Conservation (phyloP, 2,797 vertebrate genomes). For the Rhinella marina region DNA sequence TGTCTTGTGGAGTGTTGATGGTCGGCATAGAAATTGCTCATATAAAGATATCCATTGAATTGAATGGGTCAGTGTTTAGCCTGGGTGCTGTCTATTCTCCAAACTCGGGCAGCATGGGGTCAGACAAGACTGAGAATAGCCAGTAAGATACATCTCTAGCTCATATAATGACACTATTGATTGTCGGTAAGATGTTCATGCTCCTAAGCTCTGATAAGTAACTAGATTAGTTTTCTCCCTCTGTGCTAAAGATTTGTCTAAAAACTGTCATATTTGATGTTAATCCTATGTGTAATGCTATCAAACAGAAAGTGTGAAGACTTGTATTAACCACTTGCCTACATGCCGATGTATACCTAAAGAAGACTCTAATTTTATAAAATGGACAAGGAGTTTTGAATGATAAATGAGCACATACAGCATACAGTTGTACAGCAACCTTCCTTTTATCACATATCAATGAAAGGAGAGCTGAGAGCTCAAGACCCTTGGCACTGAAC, state of each 20-base stretch:
- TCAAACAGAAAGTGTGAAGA: background rate
- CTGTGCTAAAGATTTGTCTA: background rate
- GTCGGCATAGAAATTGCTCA: no score
- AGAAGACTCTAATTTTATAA: no score
- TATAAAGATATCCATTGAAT: no score
- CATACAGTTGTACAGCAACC: background rate
- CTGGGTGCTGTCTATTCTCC: no score
- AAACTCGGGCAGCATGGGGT: no score
- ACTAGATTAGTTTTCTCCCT: background rate
- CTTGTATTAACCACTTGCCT: background rate
- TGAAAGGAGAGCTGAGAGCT: no score
- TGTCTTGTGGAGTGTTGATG: no score
- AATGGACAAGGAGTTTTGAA: background rate
- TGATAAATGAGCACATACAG: background rate
- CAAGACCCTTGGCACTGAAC: no score
- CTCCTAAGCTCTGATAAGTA: background rate
- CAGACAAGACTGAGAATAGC: no score
- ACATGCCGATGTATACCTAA: background rate
- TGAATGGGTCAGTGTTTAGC: no score
- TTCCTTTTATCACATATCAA: background rate
- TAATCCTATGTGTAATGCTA: background rate
- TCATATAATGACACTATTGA: constrained; percentile 1
- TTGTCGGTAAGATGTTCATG: background rate
- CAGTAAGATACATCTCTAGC: background rate
- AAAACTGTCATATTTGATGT: constrained; percentile 1